Evolutionary conservation across 1,140 invertebrate species (phyloP), one percentile per base, ranked within the genome.

Genomic region (Heliconius hewitsoni): DNA sequence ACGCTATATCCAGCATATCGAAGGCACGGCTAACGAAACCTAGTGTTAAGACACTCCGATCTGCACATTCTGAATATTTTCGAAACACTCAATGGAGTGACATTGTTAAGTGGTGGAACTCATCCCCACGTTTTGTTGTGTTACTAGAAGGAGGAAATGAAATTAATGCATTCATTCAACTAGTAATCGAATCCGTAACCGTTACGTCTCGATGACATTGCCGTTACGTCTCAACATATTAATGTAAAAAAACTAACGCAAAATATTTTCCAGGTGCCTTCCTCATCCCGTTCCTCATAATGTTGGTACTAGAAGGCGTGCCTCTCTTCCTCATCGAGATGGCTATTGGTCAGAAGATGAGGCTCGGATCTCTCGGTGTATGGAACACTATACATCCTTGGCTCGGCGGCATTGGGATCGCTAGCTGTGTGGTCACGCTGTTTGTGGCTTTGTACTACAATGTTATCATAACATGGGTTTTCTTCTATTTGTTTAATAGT

Each of bases 401-500:
- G 97, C 95, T 98, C 77, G 98, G 98, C 8, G 98, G 98, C 57
- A 97, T 98, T 81, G 97, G 97, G 23, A 98, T 99, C 77, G 97
- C 98, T 18, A 98, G 97, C 75, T 98, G 98, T 87, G 96, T 99
- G 72, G 98, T 99, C 66, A 98, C 98, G 1, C 97, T 98, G 73
- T 98, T 98, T 89, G 98, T 99, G 27, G 97, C 97, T 2, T 95
- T 99, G 52, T 99, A 99, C 94, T 99, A 99, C 95, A 99, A 99
- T 89, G 98, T 99, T 83, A 99, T 99, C 90, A 98, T 99, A 87
- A 98, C 98, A 66, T 99, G 99, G 99, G 99, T 98, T 82, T 97
- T 99, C 94, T 99, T 97, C 92, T 99, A 99, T 90, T 96, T 98
- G 76, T 98, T 98, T 94, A 98, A 98, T 85, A 98, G 97, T 88